These are phyloP conservation scores for Ceratina japonica DNA, from an alignment of 1,140 invertebrate genomes.

Conservation along the genomic window DNA sequence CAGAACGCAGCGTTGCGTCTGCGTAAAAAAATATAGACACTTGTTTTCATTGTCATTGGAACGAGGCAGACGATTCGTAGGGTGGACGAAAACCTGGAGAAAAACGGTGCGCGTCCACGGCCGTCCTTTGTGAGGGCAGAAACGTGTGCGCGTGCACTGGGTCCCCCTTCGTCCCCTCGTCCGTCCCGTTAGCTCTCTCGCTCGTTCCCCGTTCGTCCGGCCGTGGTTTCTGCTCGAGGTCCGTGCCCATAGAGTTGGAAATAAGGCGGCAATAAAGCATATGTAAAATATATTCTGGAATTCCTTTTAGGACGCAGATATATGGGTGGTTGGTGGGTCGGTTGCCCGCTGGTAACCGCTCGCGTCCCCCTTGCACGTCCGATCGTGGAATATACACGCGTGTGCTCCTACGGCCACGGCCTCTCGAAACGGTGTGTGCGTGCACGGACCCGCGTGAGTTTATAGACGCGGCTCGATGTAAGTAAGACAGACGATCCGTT, in stretches of 20 bases:
- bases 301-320: conserved; percentile 80
- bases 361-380: conserved; percentile 61
- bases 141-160: conserved; percentile 33
- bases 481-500: conserved; percentile 74
- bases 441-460: conserved; percentile 65
- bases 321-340: conserved; percentile 74
- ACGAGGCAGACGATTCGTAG: not conserved
- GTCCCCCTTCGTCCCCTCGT: not conserved
- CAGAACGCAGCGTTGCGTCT: too few species aligned
- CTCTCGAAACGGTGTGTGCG: conserved; percentile 43
- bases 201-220: conserved; percentile 17
- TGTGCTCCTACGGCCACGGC: conserved; percentile 9
- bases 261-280: conserved; percentile 80
- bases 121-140: conserved; percentile 31
- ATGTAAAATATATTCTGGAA: conserved; percentile 81
- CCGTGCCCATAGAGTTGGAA: conserved; percentile 72
- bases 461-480: conserved; percentile 65
- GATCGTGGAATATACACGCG: conserved; percentile 52
- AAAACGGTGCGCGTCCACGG: conserved; percentile 19
- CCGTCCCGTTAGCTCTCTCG: conserved; percentile 4
- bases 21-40: not conserved
- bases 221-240: conserved; percentile 39
- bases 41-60: not conserved
- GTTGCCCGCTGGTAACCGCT: conserved; percentile 68
- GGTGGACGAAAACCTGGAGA: conserved; percentile 36